phyloP scores from a whole-genome alignment of 2,797 vertebrate genomes.

The Phylloscopus collybita region DNA sequence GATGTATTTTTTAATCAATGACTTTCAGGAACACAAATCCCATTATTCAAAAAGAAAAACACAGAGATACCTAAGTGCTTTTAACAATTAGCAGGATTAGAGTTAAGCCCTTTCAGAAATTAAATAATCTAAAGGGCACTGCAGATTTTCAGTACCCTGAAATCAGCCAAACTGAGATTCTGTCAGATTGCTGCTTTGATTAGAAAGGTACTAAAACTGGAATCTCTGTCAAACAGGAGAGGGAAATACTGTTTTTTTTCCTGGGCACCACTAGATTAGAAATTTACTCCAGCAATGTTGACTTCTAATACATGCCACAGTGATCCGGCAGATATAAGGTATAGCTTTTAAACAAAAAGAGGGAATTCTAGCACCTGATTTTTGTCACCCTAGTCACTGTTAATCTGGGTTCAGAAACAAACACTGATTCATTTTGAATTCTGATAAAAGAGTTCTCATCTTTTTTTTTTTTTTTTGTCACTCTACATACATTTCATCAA shows the following conservation, averaged over 20 bases:
- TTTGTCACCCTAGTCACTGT: not conserved
- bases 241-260: not conserved
- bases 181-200: not conserved
- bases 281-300: not conserved
- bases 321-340: not conserved
- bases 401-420: not conserved
- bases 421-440: not conserved
- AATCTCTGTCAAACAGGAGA: not conserved
- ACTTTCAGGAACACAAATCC: not conserved
- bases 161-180: not conserved
- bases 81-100: not conserved
- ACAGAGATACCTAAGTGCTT: not conserved
- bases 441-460: not conserved
- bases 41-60: not conserved
- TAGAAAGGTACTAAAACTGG: not conserved
- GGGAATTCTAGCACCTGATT: not conserved
- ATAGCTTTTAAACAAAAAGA: not conserved
- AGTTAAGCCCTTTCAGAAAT: not conserved
- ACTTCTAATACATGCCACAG: not conserved
- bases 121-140: not conserved
- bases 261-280: not conserved
- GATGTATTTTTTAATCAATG: not conserved
- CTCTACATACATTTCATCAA: not conserved
- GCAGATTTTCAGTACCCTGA: not conserved
- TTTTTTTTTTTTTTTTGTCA: not conserved